Percentiles rank a stretch among this genome's conserved stretches.
These are phyloP conservation scores for Phyllopteryx taeniolatus DNA, from an alignment of 2,113 vertebrate species.

Conservation along the genomic window DNA sequence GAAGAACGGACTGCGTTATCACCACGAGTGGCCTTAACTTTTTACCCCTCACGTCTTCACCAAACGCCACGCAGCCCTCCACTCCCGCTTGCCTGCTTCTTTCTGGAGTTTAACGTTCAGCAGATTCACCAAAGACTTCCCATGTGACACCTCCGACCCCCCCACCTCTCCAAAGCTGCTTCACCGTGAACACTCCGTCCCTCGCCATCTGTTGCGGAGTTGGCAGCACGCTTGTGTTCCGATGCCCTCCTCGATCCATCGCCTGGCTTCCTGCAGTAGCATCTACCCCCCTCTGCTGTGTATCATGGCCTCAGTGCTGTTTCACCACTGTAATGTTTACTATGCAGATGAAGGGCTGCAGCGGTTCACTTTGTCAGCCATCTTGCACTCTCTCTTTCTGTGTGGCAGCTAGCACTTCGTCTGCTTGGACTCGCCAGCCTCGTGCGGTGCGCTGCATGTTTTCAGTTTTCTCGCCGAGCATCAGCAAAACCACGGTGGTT, in stretches of 20 bases:
- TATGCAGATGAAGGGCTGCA: conserved; percentile 88
- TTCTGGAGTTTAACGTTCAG: conserved; percentile 46
- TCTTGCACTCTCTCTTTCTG: conserved; percentile 33
- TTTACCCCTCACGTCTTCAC: conserved; percentile 15
- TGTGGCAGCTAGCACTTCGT: conserved; percentile 65
- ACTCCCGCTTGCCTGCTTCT: conserved; percentile 38
- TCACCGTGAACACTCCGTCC: conserved; percentile 14
- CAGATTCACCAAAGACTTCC: conserved; percentile 72
- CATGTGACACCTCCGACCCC: conserved; percentile 60
- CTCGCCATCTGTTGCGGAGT: conserved; percentile 40
- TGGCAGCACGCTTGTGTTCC: conserved; percentile 11
- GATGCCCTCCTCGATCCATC: conserved; percentile 8
- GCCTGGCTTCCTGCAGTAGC: conserved; percentile 30
- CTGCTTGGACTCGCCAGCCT: conserved; percentile 39
- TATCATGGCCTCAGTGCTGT: conserved; percentile 58
- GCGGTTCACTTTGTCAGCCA: conserved; percentile 48
- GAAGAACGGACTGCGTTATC: conserved; percentile 90
- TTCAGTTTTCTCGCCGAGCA: conserved; percentile 19
- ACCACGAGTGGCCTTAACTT: conserved; percentile 97
- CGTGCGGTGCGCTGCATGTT: conserved; percentile 44
- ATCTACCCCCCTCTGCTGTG: conserved; percentile 14
- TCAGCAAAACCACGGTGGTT: conserved; percentile 41
- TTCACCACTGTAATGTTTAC: conserved; percentile 80
- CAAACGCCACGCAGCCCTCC: conserved; percentile 22
- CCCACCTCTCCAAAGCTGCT: conserved; percentile 13